phyloP scores from a whole-genome alignment of 2,113 vertebrate genomes.

The Xerus inauris region DNA sequence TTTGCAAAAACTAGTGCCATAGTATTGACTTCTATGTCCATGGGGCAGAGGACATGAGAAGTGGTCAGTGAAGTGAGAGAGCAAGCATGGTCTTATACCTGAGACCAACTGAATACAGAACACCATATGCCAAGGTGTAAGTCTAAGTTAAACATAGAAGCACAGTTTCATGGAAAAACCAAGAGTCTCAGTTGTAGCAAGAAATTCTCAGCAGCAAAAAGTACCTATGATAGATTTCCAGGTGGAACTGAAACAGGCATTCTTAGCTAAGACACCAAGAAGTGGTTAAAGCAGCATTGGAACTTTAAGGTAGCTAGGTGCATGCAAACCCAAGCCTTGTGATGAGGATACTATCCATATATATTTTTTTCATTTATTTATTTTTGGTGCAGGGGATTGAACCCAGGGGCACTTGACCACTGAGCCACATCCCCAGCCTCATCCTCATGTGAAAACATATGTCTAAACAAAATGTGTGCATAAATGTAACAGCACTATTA shows the following conservation, averaged over 20 bases:
- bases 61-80: neutral
- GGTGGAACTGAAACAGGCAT: slow-evolving; percentile 59
- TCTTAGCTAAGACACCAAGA: slow-evolving; percentile 63
- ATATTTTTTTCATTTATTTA: too few relatives aligned
- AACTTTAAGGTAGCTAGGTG: neutral
- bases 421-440: too few relatives aligned
- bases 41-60: neutral
- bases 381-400: too few relatives aligned
- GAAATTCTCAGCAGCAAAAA: slow-evolving; percentile 44
- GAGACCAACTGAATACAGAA: slow-evolving; percentile 28
- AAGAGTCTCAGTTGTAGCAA: slow-evolving; percentile 38
- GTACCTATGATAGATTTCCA: slow-evolving; percentile 61
- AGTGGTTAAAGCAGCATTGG: slow-evolving; percentile 42
- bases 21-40: neutral
- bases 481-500: neutral
- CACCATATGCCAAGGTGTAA: slow-evolving; percentile 49
- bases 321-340: neutral
- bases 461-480: neutral
- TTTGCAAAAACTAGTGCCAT: neutral
- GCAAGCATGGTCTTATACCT: slow-evolving; percentile 29
- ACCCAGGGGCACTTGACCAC: too few relatives aligned
- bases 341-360: neutral
- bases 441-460: neutral
- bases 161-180: slow-evolving; percentile 52
- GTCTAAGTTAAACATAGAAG: slow-evolving; percentile 63